Evolutionary conservation across 1,140 invertebrate species (phyloP).

Genomic region (Globodera rostochiensis): DNA sequence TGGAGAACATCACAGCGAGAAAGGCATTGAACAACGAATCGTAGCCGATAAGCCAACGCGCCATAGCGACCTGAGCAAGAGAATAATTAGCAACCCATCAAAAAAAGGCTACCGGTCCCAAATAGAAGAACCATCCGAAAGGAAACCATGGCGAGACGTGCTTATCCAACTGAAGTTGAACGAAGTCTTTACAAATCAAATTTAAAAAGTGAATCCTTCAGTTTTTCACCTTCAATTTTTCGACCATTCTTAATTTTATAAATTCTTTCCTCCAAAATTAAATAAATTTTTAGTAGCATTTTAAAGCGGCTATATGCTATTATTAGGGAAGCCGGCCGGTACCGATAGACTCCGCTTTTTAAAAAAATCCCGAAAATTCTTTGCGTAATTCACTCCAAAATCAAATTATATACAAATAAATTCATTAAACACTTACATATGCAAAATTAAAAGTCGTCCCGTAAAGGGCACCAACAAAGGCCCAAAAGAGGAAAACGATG

Average conservation of each 20-base stretch:
- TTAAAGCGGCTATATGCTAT: too few relatives aligned
- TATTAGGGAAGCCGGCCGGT: too few relatives aligned
- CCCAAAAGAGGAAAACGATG: conserved; percentile 56
- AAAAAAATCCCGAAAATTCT: too few relatives aligned
- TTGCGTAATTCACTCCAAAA: too few relatives aligned
- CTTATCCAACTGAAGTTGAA: conserved; percentile 22
- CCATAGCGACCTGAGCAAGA: conserved; percentile 26
- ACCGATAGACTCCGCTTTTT: too few relatives aligned
- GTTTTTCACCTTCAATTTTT: too few relatives aligned
- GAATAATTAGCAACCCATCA: neutral
- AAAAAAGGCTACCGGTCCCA: conserved; percentile 40
- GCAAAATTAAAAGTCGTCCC: conserved; percentile 40
- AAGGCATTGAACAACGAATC: conserved; percentile 42
- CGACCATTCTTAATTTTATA: too few relatives aligned
- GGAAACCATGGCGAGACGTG: conserved; percentile 45
- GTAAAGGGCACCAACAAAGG: conserved; percentile 41
- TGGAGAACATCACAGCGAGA: conserved; percentile 39
- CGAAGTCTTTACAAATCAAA: neutral
- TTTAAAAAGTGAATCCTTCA: neutral
- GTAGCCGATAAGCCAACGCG: conserved; percentile 44
- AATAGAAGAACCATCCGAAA: conserved; percentile 43
- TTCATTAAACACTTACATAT: conserved; percentile 17
- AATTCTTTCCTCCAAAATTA: too few relatives aligned
- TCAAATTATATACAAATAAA: neutral
- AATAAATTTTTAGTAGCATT: too few relatives aligned